Conservation (phyloP, 1,140 invertebrate species). For the Drosophila yakuba region DNA sequence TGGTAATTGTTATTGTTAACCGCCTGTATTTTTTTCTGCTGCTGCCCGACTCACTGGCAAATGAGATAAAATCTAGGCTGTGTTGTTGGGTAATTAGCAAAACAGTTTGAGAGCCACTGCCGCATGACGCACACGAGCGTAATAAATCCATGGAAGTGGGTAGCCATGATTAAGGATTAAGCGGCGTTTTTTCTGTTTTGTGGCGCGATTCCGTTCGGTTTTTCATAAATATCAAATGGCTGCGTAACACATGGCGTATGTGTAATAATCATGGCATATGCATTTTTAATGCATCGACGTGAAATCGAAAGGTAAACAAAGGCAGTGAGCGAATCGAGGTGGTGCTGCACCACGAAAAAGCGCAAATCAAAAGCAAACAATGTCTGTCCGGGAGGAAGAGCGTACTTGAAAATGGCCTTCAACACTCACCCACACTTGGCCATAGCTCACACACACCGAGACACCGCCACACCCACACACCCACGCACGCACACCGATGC, state of each 20-base stretch:
- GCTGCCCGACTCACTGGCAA: conserved; percentile 27
- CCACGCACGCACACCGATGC: conserved; percentile 5
- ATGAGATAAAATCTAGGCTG: conserved; percentile 42
- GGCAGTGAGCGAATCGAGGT: background rate
- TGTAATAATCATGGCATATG: conserved; percentile 61
- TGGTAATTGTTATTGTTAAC: conserved; percentile 48
- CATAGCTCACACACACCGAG: background rate
- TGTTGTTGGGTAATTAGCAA: conserved; percentile 48
- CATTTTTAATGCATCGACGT: conserved; percentile 62
- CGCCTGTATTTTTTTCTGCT: conserved; percentile 10
- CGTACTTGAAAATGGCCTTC: conserved; percentile 69
- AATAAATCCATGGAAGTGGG: conserved; percentile 20
- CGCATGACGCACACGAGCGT: conserved; percentile 46
- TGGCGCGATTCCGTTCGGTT: conserved; percentile 3
- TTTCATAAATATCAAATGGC: conserved; percentile 75
- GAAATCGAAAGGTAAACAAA: conserved; percentile 65
- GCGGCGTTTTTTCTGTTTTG: conserved; percentile 9
- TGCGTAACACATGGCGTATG: conserved; percentile 54
- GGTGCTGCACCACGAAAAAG: conserved; percentile 49
- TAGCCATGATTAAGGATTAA: conserved; percentile 32
- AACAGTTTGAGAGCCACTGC: conserved; percentile 43
- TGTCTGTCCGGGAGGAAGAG: conserved; percentile 20
- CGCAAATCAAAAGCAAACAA: conserved; percentile 70
- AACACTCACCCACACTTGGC: conserved; percentile 38
- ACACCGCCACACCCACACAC: conserved; percentile 3